phyloP scores from a whole-genome alignment of 2,888 invertebrate genomes.

The Dasysyrphus albostriatus region DNA sequence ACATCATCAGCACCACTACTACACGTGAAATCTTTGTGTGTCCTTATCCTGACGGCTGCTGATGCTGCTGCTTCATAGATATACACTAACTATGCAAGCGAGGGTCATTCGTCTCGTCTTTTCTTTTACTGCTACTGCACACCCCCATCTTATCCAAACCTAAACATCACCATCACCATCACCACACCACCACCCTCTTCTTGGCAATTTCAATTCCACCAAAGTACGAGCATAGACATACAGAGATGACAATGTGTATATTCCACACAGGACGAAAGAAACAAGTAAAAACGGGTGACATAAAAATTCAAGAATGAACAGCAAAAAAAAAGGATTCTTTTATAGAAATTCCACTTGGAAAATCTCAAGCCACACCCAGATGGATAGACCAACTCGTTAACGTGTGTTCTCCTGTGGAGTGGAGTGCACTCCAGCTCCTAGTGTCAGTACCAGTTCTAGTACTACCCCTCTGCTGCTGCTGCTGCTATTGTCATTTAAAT shows the following conservation, averaged over 20 bases:
- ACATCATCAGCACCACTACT: conserved; percentile 56
- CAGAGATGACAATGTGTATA: conserved; percentile 68
- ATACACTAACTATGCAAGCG: conserved; percentile 35
- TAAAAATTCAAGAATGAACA: conserved; percentile 33
- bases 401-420: conserved; percentile 27
- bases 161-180: neutral
- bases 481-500: conserved; percentile 70
- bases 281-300: conserved; percentile 39
- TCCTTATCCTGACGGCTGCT: conserved; percentile 44
- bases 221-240: conserved; percentile 51
- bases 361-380: conserved; percentile 73
- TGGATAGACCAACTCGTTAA: conserved; percentile 55
- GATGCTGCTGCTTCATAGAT: conserved; percentile 30
- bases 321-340: conserved; percentile 37
- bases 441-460: conserved; percentile 3
- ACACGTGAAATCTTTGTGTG: conserved; percentile 36
- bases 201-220: conserved; percentile 63
- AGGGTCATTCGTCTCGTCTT: conserved; percentile 73
- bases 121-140: conserved; percentile 16
- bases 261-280: conserved; percentile 40
- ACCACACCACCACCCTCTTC: conserved; percentile 40
- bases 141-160: conserved; percentile 52
- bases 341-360: conserved; percentile 61
- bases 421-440: conserved; percentile 42
- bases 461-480: conserved; percentile 36